Base-by-base conservation (phyloP, 2,888 invertebrate species). In the Cabera pusaria region DNA sequence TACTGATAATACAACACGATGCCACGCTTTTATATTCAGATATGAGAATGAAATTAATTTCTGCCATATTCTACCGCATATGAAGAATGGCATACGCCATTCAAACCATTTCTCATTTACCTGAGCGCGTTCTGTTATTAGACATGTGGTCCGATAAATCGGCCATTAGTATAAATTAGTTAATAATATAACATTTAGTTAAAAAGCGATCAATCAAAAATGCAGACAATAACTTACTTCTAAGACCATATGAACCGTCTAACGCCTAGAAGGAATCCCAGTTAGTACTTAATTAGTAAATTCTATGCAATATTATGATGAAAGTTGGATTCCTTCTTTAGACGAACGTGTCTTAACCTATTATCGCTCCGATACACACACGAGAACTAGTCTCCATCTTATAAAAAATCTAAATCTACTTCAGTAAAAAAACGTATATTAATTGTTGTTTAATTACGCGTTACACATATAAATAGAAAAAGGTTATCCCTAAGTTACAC, bases 351-450 rank as follows among this genome's bases (percentile, higher is more conserved):
- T 60, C 76, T 67, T 72, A 74, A 70, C 56, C 79, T 85, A 86
- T 87, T 89, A 89, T 89, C 88, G 90, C 89, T 87, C 74, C 83
- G 79, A 88, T 89, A 90, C 90, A 89, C 88, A 83, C 77, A 8
- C 7, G 81, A 83, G 81, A 58, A 58, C 61, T 49, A 47, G 58
- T 62, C 81, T 72, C 83, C 72, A 49, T 72, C 79, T 86, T 85
- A 86, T 62, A 85, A 86, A 86, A 85, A 86, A 79, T 84, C 86
- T 87, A 87, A 72, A 74, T 58, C 85, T 86, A 86, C 62, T 80
- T 69, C 84, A 81, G 79, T 86, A 87, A 82, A 87, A 82, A 88
- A 88, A 76, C 64, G 73, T 81, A 85, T 60, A 78, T 5, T 80
- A 78, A 84, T n/a, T n/a, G 57, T 77, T 80, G 75, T 72, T 76